Evolutionary conservation across 2,113 vertebrate genomes (phyloP), one percentile per base, ranked within the genome.

Genomic region (Otus sunia): DNA sequence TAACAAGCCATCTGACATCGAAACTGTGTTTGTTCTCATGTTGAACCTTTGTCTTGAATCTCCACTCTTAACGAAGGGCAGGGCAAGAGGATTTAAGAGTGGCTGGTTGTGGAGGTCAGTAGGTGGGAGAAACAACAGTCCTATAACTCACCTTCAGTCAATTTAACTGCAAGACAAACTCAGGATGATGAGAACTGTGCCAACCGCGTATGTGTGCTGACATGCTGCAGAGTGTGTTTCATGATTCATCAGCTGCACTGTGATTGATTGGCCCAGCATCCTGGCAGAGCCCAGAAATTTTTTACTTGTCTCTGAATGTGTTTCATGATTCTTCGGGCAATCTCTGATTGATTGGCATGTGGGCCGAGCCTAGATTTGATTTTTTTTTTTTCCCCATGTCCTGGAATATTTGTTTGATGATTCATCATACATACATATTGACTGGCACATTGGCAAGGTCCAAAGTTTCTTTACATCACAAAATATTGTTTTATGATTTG

Each of bases 81-180:
- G 71, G 63, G 67, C n/a, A 67, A 59, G 71, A 86, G 92, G 85
- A 95, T 97, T 86, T 90, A 94, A 96, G 94, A 97, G 41, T 50
- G 80, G 49, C 80, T 97, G 94, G 91, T 89, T 87, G 73, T 12
- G 34, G 78, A 92, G 94, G 96, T 97, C 96, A 94, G 75, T 86
- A 96, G 88, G 91, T 84, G 90, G 93, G 78, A 95, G 59, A 95
- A 96, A 92, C 36, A 95, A 67, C 88, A 91, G 58, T 92, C 80
- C 91, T 79, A 43, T 84, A 96, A 92, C 86, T 95, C 75, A 89
- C 90, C 90, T 96, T 97, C 92, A 94, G 94, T 96, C 86, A 91
- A 90, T 97, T 95, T 95, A 96, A 91, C 74, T 91, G 83, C 75
- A 92, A 97, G 96, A 97, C 96, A 97, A 97, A 96, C 90, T 97